These are phyloP conservation scores for Pachyrhynchus sulphureomaculatus DNA, from an alignment of 1,140 invertebrate genomes.

Conservation along the genomic window DNA sequence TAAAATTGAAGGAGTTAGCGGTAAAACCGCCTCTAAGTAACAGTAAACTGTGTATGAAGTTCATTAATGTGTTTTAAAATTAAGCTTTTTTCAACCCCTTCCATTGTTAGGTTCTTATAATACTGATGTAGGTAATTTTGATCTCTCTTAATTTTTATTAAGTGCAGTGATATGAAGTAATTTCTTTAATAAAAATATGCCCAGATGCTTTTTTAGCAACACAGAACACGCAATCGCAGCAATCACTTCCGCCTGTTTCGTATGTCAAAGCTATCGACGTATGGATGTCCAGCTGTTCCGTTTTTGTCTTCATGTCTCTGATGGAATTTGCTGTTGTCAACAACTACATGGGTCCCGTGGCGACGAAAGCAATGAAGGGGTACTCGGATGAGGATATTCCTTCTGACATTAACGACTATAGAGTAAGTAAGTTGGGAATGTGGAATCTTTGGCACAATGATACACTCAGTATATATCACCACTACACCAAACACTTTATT, in stretches of 20 bases:
- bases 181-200: constrained; percentile 11
- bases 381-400: constrained; percentile 83
- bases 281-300: constrained; percentile 91
- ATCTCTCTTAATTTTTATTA: no score
- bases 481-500: no score
- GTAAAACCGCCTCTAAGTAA: no score
- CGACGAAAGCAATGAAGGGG: constrained; percentile 86
- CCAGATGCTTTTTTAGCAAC: constrained; percentile 61
- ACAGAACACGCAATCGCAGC: constrained; percentile 87
- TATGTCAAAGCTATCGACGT: constrained; percentile 92
- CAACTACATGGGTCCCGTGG: constrained; percentile 86
- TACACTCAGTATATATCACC: no score
- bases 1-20: no score
- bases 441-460: no score
- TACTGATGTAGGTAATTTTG: no score
- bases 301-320: constrained; percentile 88
- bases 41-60: no score
- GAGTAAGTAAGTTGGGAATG: constrained; percentile 62
- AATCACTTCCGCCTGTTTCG: constrained; percentile 85
- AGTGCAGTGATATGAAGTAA: no score
- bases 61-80: no score
- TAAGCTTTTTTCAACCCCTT: no score
- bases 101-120: no score
- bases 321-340: constrained; percentile 93
- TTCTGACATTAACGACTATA: constrained; percentile 72